Evolutionary conservation across 2,888 invertebrate genomes (phyloP).

Genomic region (Portevinia maculata): DNA sequence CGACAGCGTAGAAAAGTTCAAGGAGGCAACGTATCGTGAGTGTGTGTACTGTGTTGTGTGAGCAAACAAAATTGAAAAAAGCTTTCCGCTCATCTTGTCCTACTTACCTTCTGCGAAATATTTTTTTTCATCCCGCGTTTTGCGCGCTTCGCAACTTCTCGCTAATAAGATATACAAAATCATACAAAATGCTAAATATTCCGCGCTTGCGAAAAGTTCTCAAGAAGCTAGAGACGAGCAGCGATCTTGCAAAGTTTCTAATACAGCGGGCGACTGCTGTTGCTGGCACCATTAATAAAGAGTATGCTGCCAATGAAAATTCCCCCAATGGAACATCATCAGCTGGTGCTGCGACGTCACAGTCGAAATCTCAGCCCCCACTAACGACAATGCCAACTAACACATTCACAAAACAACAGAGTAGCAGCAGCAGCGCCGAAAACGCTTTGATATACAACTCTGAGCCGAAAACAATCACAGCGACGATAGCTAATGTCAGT

Average conservation of each 20-base stretch:
- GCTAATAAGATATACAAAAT: slow-evolving; percentile 4
- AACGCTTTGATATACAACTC: slow-evolving; percentile 43
- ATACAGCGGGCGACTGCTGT: slow-evolving; percentile 70
- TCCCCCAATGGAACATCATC: slow-evolving; percentile 73
- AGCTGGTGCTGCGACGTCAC: slow-evolving; percentile 75
- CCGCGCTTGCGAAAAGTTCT: slow-evolving; percentile 67
- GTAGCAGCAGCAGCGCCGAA: slow-evolving; percentile 51
- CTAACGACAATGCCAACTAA: slow-evolving; percentile 74
- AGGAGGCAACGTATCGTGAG: slow-evolving; percentile 20
- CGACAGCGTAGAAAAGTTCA: slow-evolving; percentile 27
- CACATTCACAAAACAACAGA: slow-evolving; percentile 78
- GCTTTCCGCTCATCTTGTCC: slow-evolving; percentile 48
- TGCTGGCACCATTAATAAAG: slow-evolving; percentile 55
- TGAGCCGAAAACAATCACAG: slow-evolving; percentile 72
- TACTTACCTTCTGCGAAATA: slow-evolving; percentile 16
- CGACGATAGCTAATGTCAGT: slow-evolving; percentile 72
- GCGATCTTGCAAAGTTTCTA: slow-evolving; percentile 76
- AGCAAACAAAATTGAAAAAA: slow-evolving; percentile 27
- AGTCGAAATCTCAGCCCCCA: slow-evolving; percentile 74
- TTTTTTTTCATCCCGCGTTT: background rate
- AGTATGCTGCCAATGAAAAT: slow-evolving; percentile 60
- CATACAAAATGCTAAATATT: slow-evolving; percentile 57
- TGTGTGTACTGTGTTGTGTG: background rate
- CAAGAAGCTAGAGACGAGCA: slow-evolving; percentile 71
- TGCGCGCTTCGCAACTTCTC: slow-evolving; percentile 31